phyloP scores from a whole-genome alignment of 1,140 invertebrate genomes.

The Drosophila mauritiana region DNA sequence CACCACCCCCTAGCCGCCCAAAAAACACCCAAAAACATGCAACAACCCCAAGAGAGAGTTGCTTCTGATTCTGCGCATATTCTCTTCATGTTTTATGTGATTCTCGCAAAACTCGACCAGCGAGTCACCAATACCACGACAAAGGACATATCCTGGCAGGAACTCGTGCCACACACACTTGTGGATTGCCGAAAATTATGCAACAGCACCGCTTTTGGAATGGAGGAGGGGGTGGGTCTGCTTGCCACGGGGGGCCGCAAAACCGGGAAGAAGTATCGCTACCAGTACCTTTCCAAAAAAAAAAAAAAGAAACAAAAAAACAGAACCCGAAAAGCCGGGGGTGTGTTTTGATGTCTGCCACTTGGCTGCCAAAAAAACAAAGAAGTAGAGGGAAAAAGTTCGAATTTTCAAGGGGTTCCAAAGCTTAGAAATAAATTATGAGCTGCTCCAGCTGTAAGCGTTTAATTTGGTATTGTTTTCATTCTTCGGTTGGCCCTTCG shows the following conservation, averaged over 20 bases:
- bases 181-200: constrained; percentile 83
- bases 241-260: constrained; percentile 4
- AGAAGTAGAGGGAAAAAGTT: constrained; percentile 12
- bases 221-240: constrained; percentile 1
- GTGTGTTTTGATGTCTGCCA: constrained; percentile 81
- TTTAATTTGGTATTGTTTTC: constrained; percentile 73
- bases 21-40: constrained; percentile 27
- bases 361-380: constrained; percentile 65
- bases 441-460: constrained; percentile 55
- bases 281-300: constrained; percentile 16
- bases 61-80: constrained; percentile 39
- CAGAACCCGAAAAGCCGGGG: constrained; percentile 43
- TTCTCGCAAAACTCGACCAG: constrained; percentile 21
- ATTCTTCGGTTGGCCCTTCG: constrained; percentile 20
- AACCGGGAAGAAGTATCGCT: constrained; percentile 10
- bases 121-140: constrained; percentile 57
- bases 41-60: constrained; percentile 47
- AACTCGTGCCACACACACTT: constrained; percentile 78
- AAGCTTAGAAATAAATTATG: constrained; percentile 58
- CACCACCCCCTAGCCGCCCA: constrained; percentile 10
- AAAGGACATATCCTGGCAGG: constrained; percentile 30
- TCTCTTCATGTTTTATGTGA: constrained; percentile 10
- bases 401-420: constrained; percentile 4
- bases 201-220: constrained; percentile 63
- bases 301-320: too few species aligned